Evolutionary conservation across 2,888 invertebrate species (phyloP), one percentile per base, ranked within the genome.

Genomic region (Lepidocyrtinus sp.): DNA sequence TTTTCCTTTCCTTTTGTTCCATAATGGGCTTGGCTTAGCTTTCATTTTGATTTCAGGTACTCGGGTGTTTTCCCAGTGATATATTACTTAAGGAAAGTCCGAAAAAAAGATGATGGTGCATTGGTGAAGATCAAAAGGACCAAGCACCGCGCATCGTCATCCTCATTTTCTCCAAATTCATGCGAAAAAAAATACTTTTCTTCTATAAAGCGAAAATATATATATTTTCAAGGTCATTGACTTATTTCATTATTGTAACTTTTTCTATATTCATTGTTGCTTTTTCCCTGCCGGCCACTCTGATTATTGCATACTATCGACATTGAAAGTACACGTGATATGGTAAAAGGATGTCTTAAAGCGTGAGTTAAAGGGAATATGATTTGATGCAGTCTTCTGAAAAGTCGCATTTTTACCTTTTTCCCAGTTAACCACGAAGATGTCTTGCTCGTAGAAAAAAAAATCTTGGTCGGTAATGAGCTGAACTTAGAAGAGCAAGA

Each of bases 141-240:
- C n/a, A 12, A 12, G 1, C 50, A 50, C 2, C 50, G 15, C 50
- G 50, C 15, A 50, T 2, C 50, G 15, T 50, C 50, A 50, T 50
- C 50, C 50, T 50, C 50, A 50, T 50, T 50, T 50, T 7, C 50
- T 50, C 17, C 50, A 15, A 12, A 50, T 50, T 50, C 50, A 50
- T 17, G 2, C 2, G 50, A 12, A 50, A n/a, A 50, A 50, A 50
- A 50, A 12, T 36, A 7, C 36, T 36, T 7, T 12, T 36, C 5
- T 36, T 36, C 36, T 36, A 12, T 36, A 36, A 7, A 36, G 36
- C 12, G 36, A 36, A 36, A 36, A 12, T 7, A 36, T 36, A 36
- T 36, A 50, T 50, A 50, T 50, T 50, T 5, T 50, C 50, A 50
- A 50, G 50, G 50, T 50, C 50, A 50, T 50, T 50, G 50, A 50